These are phyloP conservation scores for Coranthus polyacanthus DNA, from an alignment of 2,797 vertebrate genomes.

Conservation along the genomic window DNA sequence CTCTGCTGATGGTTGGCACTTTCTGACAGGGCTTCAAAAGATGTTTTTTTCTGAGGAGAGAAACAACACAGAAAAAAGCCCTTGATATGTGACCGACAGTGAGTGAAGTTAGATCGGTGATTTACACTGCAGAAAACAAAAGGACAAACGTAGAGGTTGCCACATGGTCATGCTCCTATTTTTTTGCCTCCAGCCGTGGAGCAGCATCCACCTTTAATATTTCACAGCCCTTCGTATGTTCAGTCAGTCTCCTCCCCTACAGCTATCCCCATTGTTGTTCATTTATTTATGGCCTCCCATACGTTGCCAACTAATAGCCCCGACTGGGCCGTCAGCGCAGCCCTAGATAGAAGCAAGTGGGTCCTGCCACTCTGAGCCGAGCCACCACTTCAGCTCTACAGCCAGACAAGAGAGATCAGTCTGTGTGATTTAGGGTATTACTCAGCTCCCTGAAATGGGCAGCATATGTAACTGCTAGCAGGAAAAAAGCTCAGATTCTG, in stretches of 20 bases:
- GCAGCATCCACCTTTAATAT: slow-evolving; percentile 80
- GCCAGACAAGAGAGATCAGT: slow-evolving; percentile 31
- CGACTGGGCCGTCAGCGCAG: slow-evolving; percentile 44
- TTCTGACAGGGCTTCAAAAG: slow-evolving; percentile 64
- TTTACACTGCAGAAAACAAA: slow-evolving; percentile 20
- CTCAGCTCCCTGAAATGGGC: slow-evolving; percentile 46
- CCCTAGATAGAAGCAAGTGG: slow-evolving; percentile 47
- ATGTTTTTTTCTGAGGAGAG: slow-evolving; percentile 17
- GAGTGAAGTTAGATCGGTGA: slow-evolving; percentile 14
- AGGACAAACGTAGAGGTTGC: slow-evolving; percentile 27
- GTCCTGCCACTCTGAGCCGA: slow-evolving; percentile 33
- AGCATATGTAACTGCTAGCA: slow-evolving; percentile 26
- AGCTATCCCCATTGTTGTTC: slow-evolving; percentile 64
- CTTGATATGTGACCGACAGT: slow-evolving; percentile 13
- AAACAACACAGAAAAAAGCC: slow-evolving; percentile 25
- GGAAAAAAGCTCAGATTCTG: slow-evolving; percentile 40
- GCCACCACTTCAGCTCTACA: slow-evolving; percentile 32
- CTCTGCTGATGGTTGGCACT: slow-evolving; percentile 55
- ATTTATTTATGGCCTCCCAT: slow-evolving; percentile 72
- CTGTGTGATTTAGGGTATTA: slow-evolving; percentile 42
- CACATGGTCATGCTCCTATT: slow-evolving; percentile 56
- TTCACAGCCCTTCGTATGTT: slow-evolving; percentile 79
- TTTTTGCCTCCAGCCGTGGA: slow-evolving; percentile 63
- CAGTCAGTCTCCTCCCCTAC: slow-evolving; percentile 64
- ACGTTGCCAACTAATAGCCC: slow-evolving; percentile 53